A percentile compares a stretch with the other conserved stretches of the same genome.
These are phyloP conservation scores for Cricetomys ansorgei DNA, from an alignment of 2,113 vertebrate genomes.

Conservation along the genomic window DNA sequence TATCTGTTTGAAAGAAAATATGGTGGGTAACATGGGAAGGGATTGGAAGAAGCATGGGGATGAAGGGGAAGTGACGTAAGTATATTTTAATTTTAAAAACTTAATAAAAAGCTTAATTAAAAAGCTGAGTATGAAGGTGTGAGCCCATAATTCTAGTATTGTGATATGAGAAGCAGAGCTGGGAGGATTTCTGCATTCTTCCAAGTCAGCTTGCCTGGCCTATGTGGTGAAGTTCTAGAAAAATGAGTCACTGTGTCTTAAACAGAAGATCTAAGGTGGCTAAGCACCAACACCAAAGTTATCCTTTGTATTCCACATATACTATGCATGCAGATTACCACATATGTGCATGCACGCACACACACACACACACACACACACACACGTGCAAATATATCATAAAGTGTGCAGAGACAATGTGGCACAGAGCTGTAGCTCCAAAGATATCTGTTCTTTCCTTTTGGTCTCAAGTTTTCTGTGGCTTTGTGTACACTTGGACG, in stretches of 20 bases:
- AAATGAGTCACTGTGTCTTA: not conserved
- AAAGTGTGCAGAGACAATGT: no score
- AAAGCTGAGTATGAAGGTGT: not conserved
- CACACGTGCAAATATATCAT: fast-evolving
- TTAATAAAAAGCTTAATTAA: not conserved
- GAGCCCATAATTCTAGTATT: no score
- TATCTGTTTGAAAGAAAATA: not conserved
- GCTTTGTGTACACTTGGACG: not conserved
- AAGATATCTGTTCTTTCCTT: not conserved
- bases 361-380: not conserved
- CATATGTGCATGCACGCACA: not conserved
- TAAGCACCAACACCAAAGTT: not conserved
- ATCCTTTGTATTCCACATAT: not conserved
- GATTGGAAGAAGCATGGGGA: not conserved
- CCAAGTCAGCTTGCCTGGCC: not conserved
- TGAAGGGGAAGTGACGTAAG: not conserved
- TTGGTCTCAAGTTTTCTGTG: not conserved
- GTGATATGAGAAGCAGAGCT: not conserved
- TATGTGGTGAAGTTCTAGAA: not conserved
- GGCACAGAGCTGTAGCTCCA: not conserved
- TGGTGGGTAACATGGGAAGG: not conserved
- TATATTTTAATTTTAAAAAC: not conserved
- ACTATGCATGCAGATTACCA: not conserved
- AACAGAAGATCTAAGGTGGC: not conserved
- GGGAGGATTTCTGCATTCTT: not conserved